Base-by-base conservation (phyloP, 2,113 vertebrate species). In the Cyphomyrus discorhynchus region DNA sequence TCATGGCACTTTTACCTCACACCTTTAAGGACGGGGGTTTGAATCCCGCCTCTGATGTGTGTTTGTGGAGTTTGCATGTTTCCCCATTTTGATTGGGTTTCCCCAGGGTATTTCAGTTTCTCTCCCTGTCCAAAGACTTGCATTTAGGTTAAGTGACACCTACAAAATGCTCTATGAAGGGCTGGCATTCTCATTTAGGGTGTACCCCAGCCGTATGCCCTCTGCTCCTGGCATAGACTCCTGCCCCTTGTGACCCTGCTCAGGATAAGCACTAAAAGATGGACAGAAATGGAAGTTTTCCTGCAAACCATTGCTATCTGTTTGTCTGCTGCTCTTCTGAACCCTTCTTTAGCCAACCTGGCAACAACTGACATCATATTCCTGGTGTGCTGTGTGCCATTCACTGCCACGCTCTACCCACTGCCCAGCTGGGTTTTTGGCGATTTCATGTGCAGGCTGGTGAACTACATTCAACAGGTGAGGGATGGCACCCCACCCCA, bases 381-480 rank as follows among this genome's bases (percentile, higher is more conserved):
- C 53, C 92, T 96, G 90, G 90, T 96, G 6, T 95, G 95, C 90
- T 96, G 95, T 17, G 95, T 96, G 9, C 95, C 95, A n/a, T 96
- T 96, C 93, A 95, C 95, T 11, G 95, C 95, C 58, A 95, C 94
- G 0, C 92, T 96, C 21, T 96, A 96, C 91, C 94, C 93, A 0
- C 91, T 96, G 91, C 95, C 95, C 31, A 95, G 95, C 93, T 96
- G 95, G 95, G 91, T 96, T 42, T 96, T 96, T 92, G 95, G 95
- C 46, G 94, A 95, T 83, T 94, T 95, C 31, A 95, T 95, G 95
- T 96, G 95, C 86, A 91, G 92, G 47, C 89, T 95, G 84, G 94
- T 95, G 42, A 95, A 92, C 93, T 95, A 95, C 89, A 94, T 96
- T 21, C 94, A 95, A 8, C 95, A 95, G 91, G 95, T 95, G 47